phyloP scores from a whole-genome alignment of 2,113 vertebrate species.

The Oryzias melastigma region DNA sequence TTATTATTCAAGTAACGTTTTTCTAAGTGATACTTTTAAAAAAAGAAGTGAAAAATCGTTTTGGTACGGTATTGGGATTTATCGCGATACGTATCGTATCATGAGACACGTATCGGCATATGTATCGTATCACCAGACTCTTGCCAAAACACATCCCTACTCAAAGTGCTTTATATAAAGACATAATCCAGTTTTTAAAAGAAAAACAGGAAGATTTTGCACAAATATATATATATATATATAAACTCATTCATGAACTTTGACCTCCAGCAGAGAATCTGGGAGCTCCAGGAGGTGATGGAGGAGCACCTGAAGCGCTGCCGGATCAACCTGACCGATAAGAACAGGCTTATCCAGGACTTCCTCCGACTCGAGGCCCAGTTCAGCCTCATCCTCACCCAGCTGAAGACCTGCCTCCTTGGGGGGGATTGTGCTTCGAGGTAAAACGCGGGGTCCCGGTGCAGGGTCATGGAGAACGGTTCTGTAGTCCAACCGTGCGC shows the following conservation, averaged over 20 bases:
- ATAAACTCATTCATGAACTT: not conserved
- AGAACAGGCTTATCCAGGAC: conserved; percentile 54
- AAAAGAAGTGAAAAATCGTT: too few species aligned
- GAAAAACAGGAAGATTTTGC: too few species aligned
- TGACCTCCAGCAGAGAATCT: conserved; percentile 40
- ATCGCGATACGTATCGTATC: too few species aligned
- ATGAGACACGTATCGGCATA: too few species aligned
- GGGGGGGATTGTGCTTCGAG: conserved; percentile 58
- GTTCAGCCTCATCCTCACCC: conserved; percentile 67
- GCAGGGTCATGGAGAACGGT: not conserved
- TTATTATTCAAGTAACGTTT: too few species aligned
- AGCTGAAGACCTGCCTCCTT: conserved; percentile 65
- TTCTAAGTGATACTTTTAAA: too few species aligned
- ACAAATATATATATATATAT: too few species aligned
- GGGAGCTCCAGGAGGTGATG: conserved; percentile 68
- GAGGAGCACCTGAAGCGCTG: conserved; percentile 75
- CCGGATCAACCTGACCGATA: conserved; percentile 59
- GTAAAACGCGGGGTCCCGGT: conserved; percentile 10
- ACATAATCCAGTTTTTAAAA: too few species aligned
- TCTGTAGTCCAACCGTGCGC: not conserved
- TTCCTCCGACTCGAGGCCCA: conserved; percentile 58
- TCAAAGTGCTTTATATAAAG: too few species aligned
- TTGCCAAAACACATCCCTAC: too few species aligned
- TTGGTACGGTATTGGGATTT: too few species aligned
- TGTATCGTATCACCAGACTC: too few species aligned